phyloP scores from a whole-genome alignment of 2,797 vertebrate genomes.

The Acrocephalus scirpaceus region DNA sequence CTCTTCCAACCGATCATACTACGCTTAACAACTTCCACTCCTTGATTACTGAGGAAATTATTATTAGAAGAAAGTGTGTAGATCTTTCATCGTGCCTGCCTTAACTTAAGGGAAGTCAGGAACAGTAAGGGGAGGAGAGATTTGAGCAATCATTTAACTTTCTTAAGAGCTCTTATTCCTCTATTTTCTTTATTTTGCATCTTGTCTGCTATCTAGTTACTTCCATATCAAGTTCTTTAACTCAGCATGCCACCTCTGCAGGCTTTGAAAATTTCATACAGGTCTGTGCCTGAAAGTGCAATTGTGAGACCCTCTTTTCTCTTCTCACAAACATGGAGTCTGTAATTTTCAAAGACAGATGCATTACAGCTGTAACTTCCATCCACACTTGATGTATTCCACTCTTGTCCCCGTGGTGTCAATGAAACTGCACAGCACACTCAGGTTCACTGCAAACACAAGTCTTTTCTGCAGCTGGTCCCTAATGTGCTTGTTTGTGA shows the following conservation, averaged over 20 bases:
- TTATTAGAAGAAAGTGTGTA: conserved; percentile 89
- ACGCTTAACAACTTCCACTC: conserved; percentile 86
- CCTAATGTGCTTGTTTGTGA: not conserved
- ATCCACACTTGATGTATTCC: not conserved
- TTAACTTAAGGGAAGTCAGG: conserved; percentile 85
- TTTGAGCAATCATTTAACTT: conserved; percentile 86
- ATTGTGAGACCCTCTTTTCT: not conserved
- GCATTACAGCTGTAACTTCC: not conserved
- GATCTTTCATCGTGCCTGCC: conserved; percentile 87
- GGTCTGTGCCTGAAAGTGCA: not conserved
- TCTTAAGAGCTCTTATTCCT: conserved; percentile 84
- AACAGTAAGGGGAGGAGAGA: conserved; percentile 83
- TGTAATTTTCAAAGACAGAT: not conserved
- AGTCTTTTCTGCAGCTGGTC: not conserved
- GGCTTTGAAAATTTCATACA: not conserved
- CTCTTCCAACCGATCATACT: conserved; percentile 82
- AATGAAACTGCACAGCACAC: not conserved
- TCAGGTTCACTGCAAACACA: not conserved
- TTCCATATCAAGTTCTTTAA: conserved; percentile 82
- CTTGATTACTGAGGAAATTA: conserved; percentile 92
- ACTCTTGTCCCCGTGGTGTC: not conserved
- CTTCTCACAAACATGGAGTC: not conserved
- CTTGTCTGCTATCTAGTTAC: conserved; percentile 78
- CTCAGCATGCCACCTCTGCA: not conserved
- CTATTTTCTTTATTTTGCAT: conserved; percentile 83